phyloP scores from a whole-genome alignment of 2,797 vertebrate genomes.

The Pseudochaenichthys georgianus region DNA sequence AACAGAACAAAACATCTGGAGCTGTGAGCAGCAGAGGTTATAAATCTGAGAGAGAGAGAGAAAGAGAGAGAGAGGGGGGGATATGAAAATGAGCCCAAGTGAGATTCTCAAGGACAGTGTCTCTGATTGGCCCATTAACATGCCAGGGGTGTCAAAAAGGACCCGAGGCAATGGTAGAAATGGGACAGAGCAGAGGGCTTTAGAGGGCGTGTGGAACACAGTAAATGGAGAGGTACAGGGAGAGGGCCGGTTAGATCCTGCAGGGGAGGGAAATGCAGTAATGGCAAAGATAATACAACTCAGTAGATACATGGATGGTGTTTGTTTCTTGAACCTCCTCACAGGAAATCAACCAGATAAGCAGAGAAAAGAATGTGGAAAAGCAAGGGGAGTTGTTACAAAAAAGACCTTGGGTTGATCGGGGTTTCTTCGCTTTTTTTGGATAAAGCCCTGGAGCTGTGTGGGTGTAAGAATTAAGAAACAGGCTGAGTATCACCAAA shows the following conservation, averaged over 20 bases:
- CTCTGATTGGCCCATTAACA: conserved; percentile 81
- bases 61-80: conserved; percentile 64
- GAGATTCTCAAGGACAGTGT: conserved; percentile 85
- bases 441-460: conserved; percentile 48
- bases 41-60: conserved; percentile 77
- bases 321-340: conserved; percentile 44
- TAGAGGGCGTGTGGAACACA: conserved; percentile 74
- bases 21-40: conserved; percentile 84
- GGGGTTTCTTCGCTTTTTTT: background rate
- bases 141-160: conserved; percentile 81
- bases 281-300: conserved; percentile 41
- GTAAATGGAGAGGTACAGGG: conserved; percentile 67
- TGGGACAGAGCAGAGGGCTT: conserved; percentile 80
- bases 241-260: conserved; percentile 81
- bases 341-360: conserved; percentile 57
- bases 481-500: conserved; percentile 68
- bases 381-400: conserved; percentile 41
- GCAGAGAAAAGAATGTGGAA: conserved; percentile 40
- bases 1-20: conserved; percentile 86
- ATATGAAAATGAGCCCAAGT: conserved; percentile 84
- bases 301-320: conserved; percentile 35
- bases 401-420: conserved; percentile 20
- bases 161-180: conserved; percentile 81
- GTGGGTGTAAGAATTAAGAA: conserved; percentile 63
- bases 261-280: conserved; percentile 42